Evolutionary conservation across 2,888 invertebrate genomes (phyloP), one percentile per base, ranked within the genome.

Genomic region (Tenodera sinensis): DNA sequence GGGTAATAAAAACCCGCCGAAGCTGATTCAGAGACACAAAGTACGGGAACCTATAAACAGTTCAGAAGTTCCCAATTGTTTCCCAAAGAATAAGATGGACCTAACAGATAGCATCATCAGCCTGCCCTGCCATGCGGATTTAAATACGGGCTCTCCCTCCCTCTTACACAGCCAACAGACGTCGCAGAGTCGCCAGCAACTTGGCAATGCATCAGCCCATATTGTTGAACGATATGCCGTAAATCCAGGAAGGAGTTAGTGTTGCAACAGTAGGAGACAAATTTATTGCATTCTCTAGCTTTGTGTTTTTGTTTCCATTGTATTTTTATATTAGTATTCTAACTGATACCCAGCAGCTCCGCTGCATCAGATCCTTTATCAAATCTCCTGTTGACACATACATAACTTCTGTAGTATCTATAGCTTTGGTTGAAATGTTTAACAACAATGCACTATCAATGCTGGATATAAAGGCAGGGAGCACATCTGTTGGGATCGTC

Each of bases 11-110:
- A 71, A 20, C 54, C 54, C 54, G 54, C 54, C 54, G 25, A 71
- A 71, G 54, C 54, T 25, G 54, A 71, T 71, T 71, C 54, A 71
- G 54, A 71, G 54, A 71, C 30, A 20, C 34, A 20, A 28, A 28
- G 42, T n/a, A 42, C 34, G 84, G 42, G 27, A 20, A 88, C 87
- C 89, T 88, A 90, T 89, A 90, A 89, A 89, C 89, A 89, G 87
- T 87, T 89, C 87, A 89, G 88, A 88, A 88, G 83, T 84, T 87
- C 89, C 88, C 89, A 85, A 90, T 89, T 90, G 89, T 89, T 89
- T 82, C 85, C 87, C 71, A 28, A 89, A 83, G 87, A 87, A 83
- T 83, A 82, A 85, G 88, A 81, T 84, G 81, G 83, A 83, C 83
- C 87, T 54, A 28, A 30, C 28, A 30, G 87, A 87, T 87, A 87